Conservation (phyloP, 2,797 vertebrate genomes). For the Ctenopoma kingsleyae region DNA sequence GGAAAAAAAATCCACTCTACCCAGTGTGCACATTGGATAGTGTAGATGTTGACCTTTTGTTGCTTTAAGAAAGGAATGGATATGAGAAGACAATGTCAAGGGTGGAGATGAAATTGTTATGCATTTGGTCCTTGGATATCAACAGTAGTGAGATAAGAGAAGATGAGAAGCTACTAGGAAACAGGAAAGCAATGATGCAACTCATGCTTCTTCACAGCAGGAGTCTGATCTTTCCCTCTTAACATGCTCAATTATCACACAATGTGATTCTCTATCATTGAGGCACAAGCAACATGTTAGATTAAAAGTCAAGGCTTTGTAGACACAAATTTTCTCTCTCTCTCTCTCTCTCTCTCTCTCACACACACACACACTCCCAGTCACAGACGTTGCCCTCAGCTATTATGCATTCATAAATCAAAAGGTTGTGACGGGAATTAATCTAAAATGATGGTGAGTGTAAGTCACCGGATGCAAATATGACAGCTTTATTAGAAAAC, state of each 20-base stretch:
- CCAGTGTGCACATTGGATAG: background rate
- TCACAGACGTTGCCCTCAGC: constrained; percentile 66
- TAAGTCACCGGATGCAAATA: constrained; percentile 81
- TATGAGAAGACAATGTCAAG: constrained; percentile 33
- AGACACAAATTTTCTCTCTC: constrained; percentile 9
- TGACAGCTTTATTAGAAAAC: constrained; percentile 84
- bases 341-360: background rate
- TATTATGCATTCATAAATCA: constrained; percentile 81
- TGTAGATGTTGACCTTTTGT: constrained; percentile 43
- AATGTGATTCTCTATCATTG: constrained; percentile 62
- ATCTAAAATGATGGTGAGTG: constrained; percentile 76
- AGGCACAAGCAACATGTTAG: constrained; percentile 59
- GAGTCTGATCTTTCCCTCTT: constrained; percentile 53
- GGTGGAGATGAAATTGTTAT: constrained; percentile 14
- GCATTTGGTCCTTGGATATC: constrained; percentile 33
- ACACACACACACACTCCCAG: constrained; percentile 38
- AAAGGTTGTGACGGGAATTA: constrained; percentile 78
- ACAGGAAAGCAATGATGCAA: constrained; percentile 45
- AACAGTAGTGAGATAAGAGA: constrained; percentile 45
- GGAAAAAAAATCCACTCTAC: background rate
- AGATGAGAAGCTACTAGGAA: constrained; percentile 43
- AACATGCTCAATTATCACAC: constrained; percentile 64
- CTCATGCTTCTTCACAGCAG: constrained; percentile 25
- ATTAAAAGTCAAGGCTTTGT: constrained; percentile 67
- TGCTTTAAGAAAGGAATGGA: constrained; percentile 13